Base-by-base conservation (phyloP, 2,113 vertebrate species). In the Micronycteris hirsuta region DNA sequence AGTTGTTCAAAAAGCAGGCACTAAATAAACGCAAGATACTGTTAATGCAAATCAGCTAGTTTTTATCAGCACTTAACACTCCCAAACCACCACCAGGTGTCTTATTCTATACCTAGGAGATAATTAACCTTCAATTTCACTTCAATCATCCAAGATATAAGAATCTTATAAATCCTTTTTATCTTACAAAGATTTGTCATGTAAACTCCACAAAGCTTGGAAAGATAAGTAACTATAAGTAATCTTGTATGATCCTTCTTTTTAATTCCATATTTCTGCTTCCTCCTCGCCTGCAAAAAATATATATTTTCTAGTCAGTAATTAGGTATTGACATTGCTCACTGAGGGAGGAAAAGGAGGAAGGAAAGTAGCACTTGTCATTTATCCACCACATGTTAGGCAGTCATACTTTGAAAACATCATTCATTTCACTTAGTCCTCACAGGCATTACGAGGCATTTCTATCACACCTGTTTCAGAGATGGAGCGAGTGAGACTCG, bases 11-110 rank as follows among this genome's bases (percentile, higher is more conserved):
- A 83, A 89, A 93, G 43, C 80, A 93, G 49, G 33, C 49, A 95
- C 26, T 92, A 96, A 96, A 93, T 94, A 95, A 96, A 88, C n/a
- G 93, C 41, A 94, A 96, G 88, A 90, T 95, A 96, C 49, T 77
- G 61, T 92, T 68, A 65, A 95, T 97, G 87, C 58, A 96, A 96
- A 97, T 94, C 15, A 96, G n/a, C 77, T 65, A 89, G 17, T 31
- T 92, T 89, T 89, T 86, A 76, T 87, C 86, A 86, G 74, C 61
- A 80, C 31, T 94, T 91, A 67, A 67, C 0, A 43, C 2, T 96
- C 81, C 61, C 73, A 96, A 92, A 88, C 24, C 26, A 96, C 41
- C 8, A 74, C 54, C 77, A 96, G 68, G 45, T 93, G 47, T 58
- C 56, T 92, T 84, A 92, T 49, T 97, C 78, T 94, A 54, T 83